These are phyloP conservation scores for Meliscaeva auricollis DNA, from an alignment of 2,888 invertebrate genomes.

Conservation along the genomic window DNA sequence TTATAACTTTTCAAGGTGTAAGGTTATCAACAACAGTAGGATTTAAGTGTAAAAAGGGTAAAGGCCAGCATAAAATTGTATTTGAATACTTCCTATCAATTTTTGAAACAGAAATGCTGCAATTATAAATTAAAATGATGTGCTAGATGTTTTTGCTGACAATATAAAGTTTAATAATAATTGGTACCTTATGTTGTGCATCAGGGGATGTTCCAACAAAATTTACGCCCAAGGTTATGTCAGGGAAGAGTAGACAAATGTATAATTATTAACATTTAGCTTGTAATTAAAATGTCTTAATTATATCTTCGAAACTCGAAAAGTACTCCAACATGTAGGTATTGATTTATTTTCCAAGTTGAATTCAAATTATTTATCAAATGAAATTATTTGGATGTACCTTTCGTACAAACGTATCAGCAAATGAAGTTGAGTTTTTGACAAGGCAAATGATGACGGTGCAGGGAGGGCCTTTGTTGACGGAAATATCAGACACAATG, in stretches of 20 bases:
- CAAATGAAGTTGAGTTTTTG: too few species aligned
- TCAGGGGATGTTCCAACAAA: conserved; percentile 12
- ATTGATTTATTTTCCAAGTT: background rate
- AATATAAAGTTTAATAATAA: conserved; percentile 4
- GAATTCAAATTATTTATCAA: too few species aligned
- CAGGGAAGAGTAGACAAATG: background rate
- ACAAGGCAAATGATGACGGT: too few species aligned
- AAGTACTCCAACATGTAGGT: background rate
- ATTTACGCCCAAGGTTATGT: conserved; percentile 47
- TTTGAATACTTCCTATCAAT: conserved; percentile 11
- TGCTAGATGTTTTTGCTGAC: conserved; percentile 3
- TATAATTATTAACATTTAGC: background rate
- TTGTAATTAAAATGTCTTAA: conserved; percentile 34
- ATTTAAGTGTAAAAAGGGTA: background rate
- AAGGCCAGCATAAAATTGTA: background rate
- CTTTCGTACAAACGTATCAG: too few species aligned
- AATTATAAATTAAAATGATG: conserved; percentile 33
- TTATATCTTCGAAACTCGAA: background rate
- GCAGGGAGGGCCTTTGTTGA: too few species aligned
- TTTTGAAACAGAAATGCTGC: conserved; percentile 2
- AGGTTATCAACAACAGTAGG: background rate
- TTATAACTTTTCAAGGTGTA: background rate
- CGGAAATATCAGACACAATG: too few species aligned
- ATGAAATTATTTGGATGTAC: too few species aligned
- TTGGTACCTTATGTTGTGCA: conserved; percentile 5